Evolutionary conservation across 2,113 vertebrate genomes (phyloP), one percentile per base, ranked within the genome.

Genomic region (Malurus melanocephalus): DNA sequence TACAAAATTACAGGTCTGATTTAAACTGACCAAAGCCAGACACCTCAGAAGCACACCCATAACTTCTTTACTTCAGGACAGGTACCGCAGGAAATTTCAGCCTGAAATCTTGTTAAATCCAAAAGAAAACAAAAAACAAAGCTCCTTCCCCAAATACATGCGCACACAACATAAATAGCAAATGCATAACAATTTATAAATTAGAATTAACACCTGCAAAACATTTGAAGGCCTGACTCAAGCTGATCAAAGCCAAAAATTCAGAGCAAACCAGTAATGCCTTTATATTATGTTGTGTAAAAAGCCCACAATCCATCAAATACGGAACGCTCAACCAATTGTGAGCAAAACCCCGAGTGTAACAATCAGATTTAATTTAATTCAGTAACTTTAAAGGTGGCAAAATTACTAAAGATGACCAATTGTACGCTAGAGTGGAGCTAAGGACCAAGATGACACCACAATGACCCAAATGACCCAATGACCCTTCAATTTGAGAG

Each of bases 91-190:
- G 81, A 77, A 45, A 85, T 61, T 83, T 91, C 43, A 68, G 35
- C 56, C 61, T 82, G 75, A 87, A 91, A 72, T 66, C 46, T 57
- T 64, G 5, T 80, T 88, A 93, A 93, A 89, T n/a, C 15, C 53
- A 71, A 69, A 88, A 26, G 30, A 76, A 92, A 92, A 62, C 14
- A 71, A 79, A 90, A 91, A 80, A 66, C 59, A 86, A 86, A 15
- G 7, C 20, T 71, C 42, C 53, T 72, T 81, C 46, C 38, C 60
- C 74, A 43, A 61, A 76, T 57, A 46, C 20, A 53, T 5, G 5
- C 24, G 0, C 18, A 26, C 22, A 53, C 13, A 23, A 3, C 16
- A 77, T 3, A 84, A 80, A 56, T 42, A 80, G 65, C 11, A 33
- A 80, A 75, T 53, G 43, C 40, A 33, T 9, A 4, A 9, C 16